Evolutionary conservation across 1,140 invertebrate species (phyloP).

Genomic region (Drosophila ercepeae): DNA sequence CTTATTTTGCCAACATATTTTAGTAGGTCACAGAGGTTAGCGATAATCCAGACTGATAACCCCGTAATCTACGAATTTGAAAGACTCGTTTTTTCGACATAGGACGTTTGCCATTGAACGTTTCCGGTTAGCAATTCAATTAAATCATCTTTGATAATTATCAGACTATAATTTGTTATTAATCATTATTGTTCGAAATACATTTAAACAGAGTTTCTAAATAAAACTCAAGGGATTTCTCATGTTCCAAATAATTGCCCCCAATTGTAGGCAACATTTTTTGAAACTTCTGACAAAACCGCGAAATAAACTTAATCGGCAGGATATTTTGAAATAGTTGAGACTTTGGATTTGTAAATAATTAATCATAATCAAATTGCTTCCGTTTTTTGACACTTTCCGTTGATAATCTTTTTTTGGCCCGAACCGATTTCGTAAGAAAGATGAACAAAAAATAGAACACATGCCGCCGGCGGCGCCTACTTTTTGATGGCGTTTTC

Average conservation of each 20-base stretch:
- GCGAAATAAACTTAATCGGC: too few relatives aligned
- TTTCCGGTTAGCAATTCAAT: slow-evolving; percentile 65
- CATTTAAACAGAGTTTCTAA: not conserved
- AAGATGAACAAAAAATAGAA: slow-evolving; percentile 19
- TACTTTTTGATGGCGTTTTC: slow-evolving; percentile 41
- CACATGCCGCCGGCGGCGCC: slow-evolving; percentile 36
- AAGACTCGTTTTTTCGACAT: slow-evolving; percentile 8
- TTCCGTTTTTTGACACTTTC: not conserved
- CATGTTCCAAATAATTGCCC: slow-evolving; percentile 11
- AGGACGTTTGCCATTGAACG: slow-evolving; percentile 46
- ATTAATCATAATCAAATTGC: slow-evolving; percentile 1
- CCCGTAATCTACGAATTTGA: slow-evolving; percentile 20
- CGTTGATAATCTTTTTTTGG: not conserved
- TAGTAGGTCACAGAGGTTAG: slow-evolving; percentile 34
- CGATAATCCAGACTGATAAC: slow-evolving; percentile 51
- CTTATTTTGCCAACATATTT: slow-evolving; percentile 44
- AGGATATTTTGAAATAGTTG: too few relatives aligned
- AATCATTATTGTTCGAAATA: slow-evolving; percentile 1
- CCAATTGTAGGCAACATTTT: slow-evolving; percentile 40
- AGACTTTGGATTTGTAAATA: not conserved
- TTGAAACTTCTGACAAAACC: not conserved
- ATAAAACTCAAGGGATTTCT: not conserved
- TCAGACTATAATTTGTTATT: not conserved
- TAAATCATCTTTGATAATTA: not conserved
- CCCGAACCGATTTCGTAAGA: slow-evolving; percentile 24